Conservation (phyloP, 2,113 vertebrate species). For the Dermatemys mawii region DNA sequence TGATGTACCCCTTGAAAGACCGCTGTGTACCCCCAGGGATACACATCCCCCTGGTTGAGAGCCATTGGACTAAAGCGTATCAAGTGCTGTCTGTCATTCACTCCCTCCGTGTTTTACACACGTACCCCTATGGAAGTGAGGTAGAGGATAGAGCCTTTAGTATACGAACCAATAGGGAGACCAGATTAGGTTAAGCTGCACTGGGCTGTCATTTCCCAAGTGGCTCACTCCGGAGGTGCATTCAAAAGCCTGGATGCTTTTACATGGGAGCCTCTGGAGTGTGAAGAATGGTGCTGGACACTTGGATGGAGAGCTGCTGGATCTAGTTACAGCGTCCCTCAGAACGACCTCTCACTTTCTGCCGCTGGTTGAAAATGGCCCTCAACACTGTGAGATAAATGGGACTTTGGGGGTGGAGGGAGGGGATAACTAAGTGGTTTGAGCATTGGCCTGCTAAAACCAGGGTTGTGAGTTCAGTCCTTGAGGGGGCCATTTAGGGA, state of each 20-base stretch:
- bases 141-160: constrained; percentile 18
- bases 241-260: too few relatives aligned
- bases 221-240: too few relatives aligned
- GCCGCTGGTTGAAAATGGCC: not conserved
- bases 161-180: not conserved
- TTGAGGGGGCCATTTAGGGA: too few relatives aligned
- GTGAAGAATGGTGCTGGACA: too few relatives aligned
- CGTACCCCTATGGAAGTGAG: not conserved
- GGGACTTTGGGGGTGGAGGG: too few relatives aligned
- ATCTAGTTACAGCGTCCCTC: not conserved
- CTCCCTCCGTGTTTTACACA: not conserved
- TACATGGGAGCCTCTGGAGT: too few relatives aligned
- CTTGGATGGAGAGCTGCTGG: not conserved
- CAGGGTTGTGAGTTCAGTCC: too few relatives aligned
- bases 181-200: constrained; percentile 4
- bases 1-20: too few relatives aligned
- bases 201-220: constrained; percentile 24
- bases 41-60: too few relatives aligned
- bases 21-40: too few relatives aligned
- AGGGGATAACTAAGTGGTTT: too few relatives aligned
- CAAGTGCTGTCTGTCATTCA: not conserved
- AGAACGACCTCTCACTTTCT: not conserved
- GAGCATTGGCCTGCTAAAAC: too few relatives aligned
- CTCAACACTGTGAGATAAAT: not conserved
- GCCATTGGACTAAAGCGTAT: not conserved